Evolutionary conservation across 2,797 vertebrate species (phyloP), one percentile per base, ranked within the genome.

Genomic region (Cynopterus sphinx): DNA sequence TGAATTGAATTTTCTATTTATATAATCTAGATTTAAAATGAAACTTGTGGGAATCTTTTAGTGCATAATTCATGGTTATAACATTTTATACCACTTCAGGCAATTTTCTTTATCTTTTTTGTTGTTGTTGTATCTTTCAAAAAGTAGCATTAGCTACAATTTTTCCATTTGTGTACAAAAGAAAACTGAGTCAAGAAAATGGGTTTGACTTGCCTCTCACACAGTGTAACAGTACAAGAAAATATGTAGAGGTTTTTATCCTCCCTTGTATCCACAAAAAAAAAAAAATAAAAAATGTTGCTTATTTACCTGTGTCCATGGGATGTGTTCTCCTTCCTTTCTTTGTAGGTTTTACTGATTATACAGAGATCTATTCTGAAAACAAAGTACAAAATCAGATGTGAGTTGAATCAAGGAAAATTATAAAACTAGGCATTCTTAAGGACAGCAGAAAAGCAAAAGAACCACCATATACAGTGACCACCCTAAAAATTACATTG

Each of bases 1-100:
- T 79, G 79, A 86, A 83, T 93, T 91, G 93, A 70, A 74, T 12
- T 95, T 95, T 90, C n/a, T 82, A 49, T 59, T 85, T 31, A 53
- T 6, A 89, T 68, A 71, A 49, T 46, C 26, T 84, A 78, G 31
- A 57, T 88, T 96, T 79, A 92, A 15, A 85, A n/a, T 49, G 11
- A 92, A 90, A 87, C 9, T 71, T 81, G 46, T 15, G 73, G 63
- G 10, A 49, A 55, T 46, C 3, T n/a, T 65, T 90, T 75, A 71
- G 13, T n/a, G 22, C 24, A 63, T 53, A 86, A 90, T 78, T 36
- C 7, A 33, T n/a, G 9, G 5, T 11, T 71, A 2, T 31, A 41
- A n/a, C 86, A 63, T 67, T 75, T 87, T 41, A 67, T 46, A 55
- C 33, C 36, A 41, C n/a, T 22, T 26, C 73, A 83, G 16, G 46